Base-by-base conservation (phyloP, 2,888 invertebrate species). In the Erebia ligea region DNA sequence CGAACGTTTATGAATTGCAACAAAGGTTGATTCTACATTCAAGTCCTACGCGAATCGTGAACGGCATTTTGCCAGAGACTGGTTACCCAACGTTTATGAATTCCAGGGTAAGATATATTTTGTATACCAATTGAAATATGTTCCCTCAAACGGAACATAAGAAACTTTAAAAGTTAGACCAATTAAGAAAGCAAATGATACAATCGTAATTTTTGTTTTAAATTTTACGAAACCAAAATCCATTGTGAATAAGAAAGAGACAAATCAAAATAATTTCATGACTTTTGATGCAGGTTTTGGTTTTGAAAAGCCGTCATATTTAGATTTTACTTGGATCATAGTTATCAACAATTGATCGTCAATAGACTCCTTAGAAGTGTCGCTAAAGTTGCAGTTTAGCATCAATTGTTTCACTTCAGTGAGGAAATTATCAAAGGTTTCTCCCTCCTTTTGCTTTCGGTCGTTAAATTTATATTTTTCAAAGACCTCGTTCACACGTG, bases 141-240 rank as follows among this genome's bases (percentile, higher is more conserved):
- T 6, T n/a, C 5, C 2, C n/a, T 34, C 13, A 13, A 58, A 8
- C 0, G 61, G 61, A 4, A 61, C 13, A 42, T 45, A 42, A 17
- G 6, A 61, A 42, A 61, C 4, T 1, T 45, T 11, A 4, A 13
- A 11, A 42, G 5, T 11, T 1, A 61, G 1, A 19, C 17, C 11
- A 1, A 19, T 17, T 11, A 42, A 19, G 17, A 42, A 17, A 61
- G 5, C 13, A 4, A 45, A 42, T 19, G 42, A n/a, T 42, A 45
- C 11, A 42, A 42, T 61, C 0, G 42, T 42, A 15, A 66, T 15
- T 65, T 65, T 61, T 8, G 21, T 13, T 5, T 66, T 70, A 17
- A 54, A 61, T 57, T 19, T 15, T 15, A 61, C 13, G 1, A 70
- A 70, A 40, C 69, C 69, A 48, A 61, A 70, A 61, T 70, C 66